A percentile compares a stretch with the other conserved stretches of the same genome.
Evolutionary conservation across 53 echinoderm and acorn worm genomes (phyloP).

Genomic region (Paelopatides confundens): DNA sequence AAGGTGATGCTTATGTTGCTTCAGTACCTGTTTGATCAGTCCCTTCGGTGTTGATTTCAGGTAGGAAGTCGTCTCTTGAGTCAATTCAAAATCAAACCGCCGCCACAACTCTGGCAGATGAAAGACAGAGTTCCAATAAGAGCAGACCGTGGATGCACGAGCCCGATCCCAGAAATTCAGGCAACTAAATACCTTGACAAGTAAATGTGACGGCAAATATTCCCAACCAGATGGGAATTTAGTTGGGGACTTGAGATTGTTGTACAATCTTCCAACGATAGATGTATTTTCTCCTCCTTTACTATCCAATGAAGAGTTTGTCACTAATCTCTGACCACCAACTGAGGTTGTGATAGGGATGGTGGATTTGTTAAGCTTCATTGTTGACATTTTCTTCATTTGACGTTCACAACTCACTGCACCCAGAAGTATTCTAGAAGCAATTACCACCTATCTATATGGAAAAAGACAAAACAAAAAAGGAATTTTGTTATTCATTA

Average conservation of each 20-base stretch:
- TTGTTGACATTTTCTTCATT: background rate
- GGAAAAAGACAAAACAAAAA: too few relatives aligned
- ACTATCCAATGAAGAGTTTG: background rate
- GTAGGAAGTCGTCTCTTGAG: conserved; percentile 70
- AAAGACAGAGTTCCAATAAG: conserved; percentile 75
- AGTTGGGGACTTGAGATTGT: background rate
- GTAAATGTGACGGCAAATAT: conserved; percentile 40
- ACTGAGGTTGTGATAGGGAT: background rate
- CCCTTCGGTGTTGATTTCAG: conserved; percentile 78
- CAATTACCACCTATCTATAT: too few relatives aligned
- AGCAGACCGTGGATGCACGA: conserved; percentile 73
- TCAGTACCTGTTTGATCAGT: conserved; percentile 80
- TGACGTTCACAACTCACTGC: too few relatives aligned
- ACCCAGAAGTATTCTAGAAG: too few relatives aligned
- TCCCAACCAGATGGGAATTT: conserved; percentile 30
- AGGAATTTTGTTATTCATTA: too few relatives aligned
- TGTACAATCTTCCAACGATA: background rate
- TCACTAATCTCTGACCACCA: background rate
- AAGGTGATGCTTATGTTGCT: conserved; percentile 80
- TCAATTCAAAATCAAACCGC: conserved; percentile 86
- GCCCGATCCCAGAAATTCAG: conserved; percentile 76
- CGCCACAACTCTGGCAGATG: conserved; percentile 89
- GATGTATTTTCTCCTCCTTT: background rate
- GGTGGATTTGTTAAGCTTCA: background rate
- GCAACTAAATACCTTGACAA: conserved; percentile 71